phyloP scores from a whole-genome alignment of 2,113 vertebrate species.

The Callochromis pleurospilus region DNA sequence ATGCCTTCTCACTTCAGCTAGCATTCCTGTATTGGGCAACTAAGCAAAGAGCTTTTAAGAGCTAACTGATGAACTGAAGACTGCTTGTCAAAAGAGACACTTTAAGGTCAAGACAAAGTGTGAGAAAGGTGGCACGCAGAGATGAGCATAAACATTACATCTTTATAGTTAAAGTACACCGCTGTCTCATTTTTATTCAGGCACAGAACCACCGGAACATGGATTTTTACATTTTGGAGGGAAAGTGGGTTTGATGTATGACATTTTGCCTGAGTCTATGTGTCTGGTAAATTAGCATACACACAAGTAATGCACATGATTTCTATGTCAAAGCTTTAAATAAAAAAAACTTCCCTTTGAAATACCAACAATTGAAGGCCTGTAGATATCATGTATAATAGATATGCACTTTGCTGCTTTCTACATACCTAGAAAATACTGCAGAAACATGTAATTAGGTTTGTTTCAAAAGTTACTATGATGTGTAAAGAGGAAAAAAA shows the following conservation, averaged over 20 bases:
- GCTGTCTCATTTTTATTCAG: neutral
- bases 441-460: neutral
- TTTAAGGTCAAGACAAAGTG: neutral
- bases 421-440: neutral
- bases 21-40: constrained; percentile 39
- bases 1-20: constrained; percentile 37
- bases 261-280: neutral
- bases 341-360: neutral
- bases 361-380: neutral
- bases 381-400: neutral
- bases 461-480: neutral
- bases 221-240: neutral
- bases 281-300: neutral
- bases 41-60: constrained; percentile 54
- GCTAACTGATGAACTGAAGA: constrained; percentile 32
- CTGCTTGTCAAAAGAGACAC: constrained; percentile 28
- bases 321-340: neutral
- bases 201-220: neutral
- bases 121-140: neutral
- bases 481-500: neutral
- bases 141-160: neutral
- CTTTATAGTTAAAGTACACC: neutral
- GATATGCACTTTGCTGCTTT: neutral
- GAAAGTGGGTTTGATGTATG: neutral
- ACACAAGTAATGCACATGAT: neutral